A percentile compares a stretch with the other conserved stretches of the same genome.
phyloP scores from a whole-genome alignment of 2,113 vertebrate genomes.

The Neolamprologus fasciatus region DNA sequence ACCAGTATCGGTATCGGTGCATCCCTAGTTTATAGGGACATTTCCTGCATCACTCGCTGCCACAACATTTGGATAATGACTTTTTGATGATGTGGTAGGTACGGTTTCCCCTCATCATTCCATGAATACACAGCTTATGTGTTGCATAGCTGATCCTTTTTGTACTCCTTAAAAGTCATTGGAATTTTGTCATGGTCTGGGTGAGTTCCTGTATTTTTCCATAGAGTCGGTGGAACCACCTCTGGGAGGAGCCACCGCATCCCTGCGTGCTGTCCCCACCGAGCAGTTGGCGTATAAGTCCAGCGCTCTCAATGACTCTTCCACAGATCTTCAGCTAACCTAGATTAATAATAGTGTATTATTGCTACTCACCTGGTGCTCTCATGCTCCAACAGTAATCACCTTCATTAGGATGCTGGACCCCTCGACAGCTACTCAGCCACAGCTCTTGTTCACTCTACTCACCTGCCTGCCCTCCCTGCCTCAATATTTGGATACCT shows the following conservation, averaged over 20 bases:
- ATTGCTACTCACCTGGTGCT: background rate
- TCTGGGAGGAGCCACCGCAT: background rate
- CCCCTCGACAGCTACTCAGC: background rate
- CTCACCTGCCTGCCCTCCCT: background rate
- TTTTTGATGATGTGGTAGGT: background rate
- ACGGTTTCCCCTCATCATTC: background rate
- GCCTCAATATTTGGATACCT: background rate
- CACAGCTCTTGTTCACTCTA: background rate
- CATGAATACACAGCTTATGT: background rate
- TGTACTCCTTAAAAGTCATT: background rate
- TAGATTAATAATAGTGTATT: background rate
- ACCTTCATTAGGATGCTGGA: background rate
- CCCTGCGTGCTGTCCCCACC: background rate
- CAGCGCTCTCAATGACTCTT: background rate
- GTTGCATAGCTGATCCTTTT: background rate
- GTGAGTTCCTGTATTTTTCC: background rate
- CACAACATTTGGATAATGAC: background rate
- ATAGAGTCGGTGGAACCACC: background rate
- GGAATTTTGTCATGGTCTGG: background rate
- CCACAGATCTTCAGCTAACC: background rate
- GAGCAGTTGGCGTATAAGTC: background rate
- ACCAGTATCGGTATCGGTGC: too few relatives aligned
- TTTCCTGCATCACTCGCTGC: background rate
- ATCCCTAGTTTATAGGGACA: background rate
- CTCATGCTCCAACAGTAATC: background rate